These are phyloP conservation scores for Orthosia cruda DNA, from an alignment of 2,888 invertebrate species.

Conservation along the genomic window DNA sequence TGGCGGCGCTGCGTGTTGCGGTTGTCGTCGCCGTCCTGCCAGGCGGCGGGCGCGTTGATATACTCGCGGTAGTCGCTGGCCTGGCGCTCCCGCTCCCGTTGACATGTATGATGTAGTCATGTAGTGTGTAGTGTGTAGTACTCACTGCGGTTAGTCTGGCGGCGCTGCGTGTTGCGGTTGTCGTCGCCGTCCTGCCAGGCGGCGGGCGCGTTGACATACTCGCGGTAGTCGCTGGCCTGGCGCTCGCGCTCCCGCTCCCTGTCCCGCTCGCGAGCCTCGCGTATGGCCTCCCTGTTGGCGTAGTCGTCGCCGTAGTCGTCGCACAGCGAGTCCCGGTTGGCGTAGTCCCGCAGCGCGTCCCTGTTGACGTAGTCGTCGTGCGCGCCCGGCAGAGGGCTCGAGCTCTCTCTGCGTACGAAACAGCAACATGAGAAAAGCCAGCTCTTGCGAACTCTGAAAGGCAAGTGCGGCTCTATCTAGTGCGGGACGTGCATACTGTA, in stretches of 20 bases:
- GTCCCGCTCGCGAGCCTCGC: slow-evolving; percentile 88
- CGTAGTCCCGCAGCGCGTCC: slow-evolving; percentile 87
- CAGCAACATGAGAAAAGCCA: slow-evolving; percentile 90
- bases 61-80: slow-evolving; percentile 88
- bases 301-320: slow-evolving; percentile 91
- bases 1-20: slow-evolving; percentile 87
- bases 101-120: too few relatives aligned
- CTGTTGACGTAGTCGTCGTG: slow-evolving; percentile 90
- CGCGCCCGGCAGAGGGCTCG: slow-evolving; percentile 85
- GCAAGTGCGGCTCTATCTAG: slow-evolving; percentile 79
- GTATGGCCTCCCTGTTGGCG: slow-evolving; percentile 89
- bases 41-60: slow-evolving; percentile 88
- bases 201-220: slow-evolving; percentile 90
- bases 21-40: slow-evolving; percentile 87
- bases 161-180: slow-evolving; percentile 86
- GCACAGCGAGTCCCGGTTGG: slow-evolving; percentile 88
- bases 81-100: slow-evolving; percentile 81
- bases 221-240: slow-evolving; percentile 85
- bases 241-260: slow-evolving; percentile 81
- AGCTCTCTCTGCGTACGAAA: slow-evolving; percentile 90
- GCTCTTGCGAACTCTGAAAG: slow-evolving; percentile 87
- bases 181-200: slow-evolving; percentile 86
- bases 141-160: slow-evolving; percentile 84
- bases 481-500: slow-evolving; percentile 78
- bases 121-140: slow-evolving; percentile 11